Evolutionary conservation across 2,888 invertebrate species (phyloP).

Genomic region (Nymphalis c-album): DNA sequence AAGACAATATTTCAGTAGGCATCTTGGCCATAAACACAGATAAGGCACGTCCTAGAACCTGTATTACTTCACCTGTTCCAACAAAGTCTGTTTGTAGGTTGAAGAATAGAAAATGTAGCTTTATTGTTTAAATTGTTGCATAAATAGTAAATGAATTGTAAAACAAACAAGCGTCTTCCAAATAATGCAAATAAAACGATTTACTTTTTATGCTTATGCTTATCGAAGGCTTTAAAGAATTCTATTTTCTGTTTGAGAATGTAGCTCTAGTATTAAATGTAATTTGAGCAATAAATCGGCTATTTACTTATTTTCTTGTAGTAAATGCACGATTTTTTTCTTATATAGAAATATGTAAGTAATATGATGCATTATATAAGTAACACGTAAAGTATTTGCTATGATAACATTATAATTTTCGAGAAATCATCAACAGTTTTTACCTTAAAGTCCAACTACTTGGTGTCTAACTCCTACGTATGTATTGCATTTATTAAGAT

Average conservation of each 20-base stretch:
- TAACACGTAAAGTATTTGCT: no score
- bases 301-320: conserved; percentile 1
- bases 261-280: conserved; percentile 23
- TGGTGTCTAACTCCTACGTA: background rate
- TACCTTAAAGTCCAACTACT: background rate
- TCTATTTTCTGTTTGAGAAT: conserved; percentile 20
- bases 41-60: conserved; percentile 2
- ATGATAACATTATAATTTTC: background rate
- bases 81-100: background rate
- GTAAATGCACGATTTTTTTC: background rate
- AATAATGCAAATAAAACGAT: conserved; percentile 1
- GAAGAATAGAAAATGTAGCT: background rate
- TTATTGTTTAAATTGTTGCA: conserved; percentile 7
- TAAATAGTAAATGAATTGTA: background rate
- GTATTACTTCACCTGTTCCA: conserved; percentile 5
- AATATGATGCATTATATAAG: no score
- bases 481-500: background rate
- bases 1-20: background rate
- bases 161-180: background rate
- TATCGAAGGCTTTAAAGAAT: conserved; percentile 15
- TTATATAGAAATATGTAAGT: no score
- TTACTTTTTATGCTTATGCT: conserved; percentile 1
- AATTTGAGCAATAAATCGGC: background rate
- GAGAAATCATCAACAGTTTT: conserved; percentile 1
- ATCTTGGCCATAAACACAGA: background rate